Conservation (phyloP, 2,888 invertebrate species). For the Tanypteryx hageni region DNA sequence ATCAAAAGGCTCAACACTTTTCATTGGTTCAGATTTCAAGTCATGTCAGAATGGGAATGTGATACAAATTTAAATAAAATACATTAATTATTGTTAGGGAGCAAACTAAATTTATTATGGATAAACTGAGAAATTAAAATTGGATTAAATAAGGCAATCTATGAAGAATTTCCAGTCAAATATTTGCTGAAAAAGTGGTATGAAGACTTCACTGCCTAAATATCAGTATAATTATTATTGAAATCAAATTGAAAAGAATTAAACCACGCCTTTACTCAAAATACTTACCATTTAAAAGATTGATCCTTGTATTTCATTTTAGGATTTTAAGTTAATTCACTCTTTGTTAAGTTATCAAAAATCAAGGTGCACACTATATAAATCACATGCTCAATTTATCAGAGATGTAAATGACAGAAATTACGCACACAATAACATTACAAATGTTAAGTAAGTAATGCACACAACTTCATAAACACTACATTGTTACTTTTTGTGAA, state of each 20-base stretch:
- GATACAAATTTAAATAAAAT: too few species aligned
- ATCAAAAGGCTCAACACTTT: too few species aligned
- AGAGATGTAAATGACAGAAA: background rate
- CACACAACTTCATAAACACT: too few species aligned
- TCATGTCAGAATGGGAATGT: too few species aligned
- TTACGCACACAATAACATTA: slow-evolving; percentile 3
- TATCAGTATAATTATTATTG: background rate
- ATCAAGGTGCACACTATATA: background rate
- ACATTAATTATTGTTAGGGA: too few species aligned
- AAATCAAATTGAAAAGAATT: background rate
- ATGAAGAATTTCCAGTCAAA: background rate
- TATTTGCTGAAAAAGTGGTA: background rate
- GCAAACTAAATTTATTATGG: too few species aligned
- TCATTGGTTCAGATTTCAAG: background rate
- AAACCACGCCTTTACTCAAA: background rate
- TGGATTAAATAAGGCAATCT: too few species aligned
- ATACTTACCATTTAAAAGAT: slow-evolving; percentile 8
- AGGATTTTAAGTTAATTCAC: slow-evolving; percentile 8
- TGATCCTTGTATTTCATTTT: background rate
- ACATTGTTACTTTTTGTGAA: too few species aligned
- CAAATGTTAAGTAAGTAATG: background rate
- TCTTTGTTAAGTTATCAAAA: slow-evolving; percentile 27
- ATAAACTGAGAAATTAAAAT: too few species aligned
- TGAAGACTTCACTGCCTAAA: background rate
- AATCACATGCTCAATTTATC: slow-evolving; percentile 31